Evolutionary conservation across 2,113 vertebrate species (phyloP).

Genomic region (Morone chrysops): DNA sequence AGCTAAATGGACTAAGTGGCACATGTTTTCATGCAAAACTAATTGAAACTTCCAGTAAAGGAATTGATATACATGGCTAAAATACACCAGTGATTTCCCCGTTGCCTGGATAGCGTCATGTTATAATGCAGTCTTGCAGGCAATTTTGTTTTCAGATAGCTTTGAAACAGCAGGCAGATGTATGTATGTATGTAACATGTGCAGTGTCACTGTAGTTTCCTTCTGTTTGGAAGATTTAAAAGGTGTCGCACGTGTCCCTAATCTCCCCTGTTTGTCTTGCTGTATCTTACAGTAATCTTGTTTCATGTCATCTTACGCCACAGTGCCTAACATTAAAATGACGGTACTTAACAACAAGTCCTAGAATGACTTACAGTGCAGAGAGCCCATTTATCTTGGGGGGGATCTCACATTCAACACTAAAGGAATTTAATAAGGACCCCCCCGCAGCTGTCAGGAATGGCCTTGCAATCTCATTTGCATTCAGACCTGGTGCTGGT

Average conservation of each 20-base stretch:
- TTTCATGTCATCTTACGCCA: neutral
- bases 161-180: neutral
- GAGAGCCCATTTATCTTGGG: slow-evolving; percentile 45
- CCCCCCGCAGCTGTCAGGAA: slow-evolving; percentile 53
- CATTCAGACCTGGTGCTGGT: slow-evolving; percentile 75
- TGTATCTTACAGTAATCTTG: neutral
- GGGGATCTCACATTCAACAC: slow-evolving; percentile 52
- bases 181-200: neutral
- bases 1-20: neutral
- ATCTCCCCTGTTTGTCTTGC: neutral
- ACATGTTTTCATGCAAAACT: neutral
- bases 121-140: no score
- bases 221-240: neutral
- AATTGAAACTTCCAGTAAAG: neutral
- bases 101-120: no score
- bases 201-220: slow-evolving; percentile 6
- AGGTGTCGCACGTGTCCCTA: neutral
- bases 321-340: slow-evolving; percentile 20
- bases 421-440: slow-evolving; percentile 70
- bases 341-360: slow-evolving; percentile 35
- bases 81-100: no score
- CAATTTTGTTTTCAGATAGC: neutral
- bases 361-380: slow-evolving; percentile 7
- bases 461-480: slow-evolving; percentile 67
- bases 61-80: neutral